phyloP scores from a whole-genome alignment of 2,888 invertebrate species.

The Acrocyrtus sp. region DNA sequence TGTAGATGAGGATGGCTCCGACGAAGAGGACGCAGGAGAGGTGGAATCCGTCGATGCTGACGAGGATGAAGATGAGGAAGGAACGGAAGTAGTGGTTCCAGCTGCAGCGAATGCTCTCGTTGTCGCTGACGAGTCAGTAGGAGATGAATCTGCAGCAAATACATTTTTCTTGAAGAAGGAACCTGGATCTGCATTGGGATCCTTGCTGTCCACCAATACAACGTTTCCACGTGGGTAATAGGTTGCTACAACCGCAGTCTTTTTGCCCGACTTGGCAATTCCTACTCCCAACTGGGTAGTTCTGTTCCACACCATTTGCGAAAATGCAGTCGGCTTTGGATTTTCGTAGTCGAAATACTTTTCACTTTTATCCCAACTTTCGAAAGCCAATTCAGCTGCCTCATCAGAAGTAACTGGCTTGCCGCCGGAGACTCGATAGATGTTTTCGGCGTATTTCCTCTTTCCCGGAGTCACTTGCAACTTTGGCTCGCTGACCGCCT shows the following conservation, averaged over 20 bases:
- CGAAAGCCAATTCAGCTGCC: constrained; percentile 47
- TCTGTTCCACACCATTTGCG: constrained; percentile 48
- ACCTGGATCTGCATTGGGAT: constrained; percentile 16
- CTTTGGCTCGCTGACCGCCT: constrained; percentile 26
- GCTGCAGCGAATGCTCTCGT: background rate
- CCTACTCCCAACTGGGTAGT: constrained; percentile 50
- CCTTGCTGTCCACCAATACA: constrained; percentile 21
- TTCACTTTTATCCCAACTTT: constrained; percentile 43
- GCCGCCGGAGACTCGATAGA: constrained; percentile 49
- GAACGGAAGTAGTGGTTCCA: background rate
- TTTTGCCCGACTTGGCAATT: constrained; percentile 23
- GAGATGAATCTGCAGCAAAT: too few species aligned
- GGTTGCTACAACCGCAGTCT: constrained; percentile 41
- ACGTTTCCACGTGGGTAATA: constrained; percentile 53
- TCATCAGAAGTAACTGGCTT: constrained; percentile 14
- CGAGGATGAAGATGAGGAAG: background rate
- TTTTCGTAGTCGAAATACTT: constrained; percentile 39
- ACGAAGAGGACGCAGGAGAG: background rate
- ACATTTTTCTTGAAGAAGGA: constrained; percentile 55
- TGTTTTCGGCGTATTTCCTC: constrained; percentile 47
- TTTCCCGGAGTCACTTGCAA: constrained; percentile 52
- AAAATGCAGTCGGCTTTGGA: constrained; percentile 51
- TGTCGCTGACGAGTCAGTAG: background rate
- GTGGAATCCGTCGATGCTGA: background rate
- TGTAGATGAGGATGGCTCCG: background rate